Evolutionary conservation across 2,113 vertebrate genomes (phyloP).

Genomic region (Uria aalge): DNA sequence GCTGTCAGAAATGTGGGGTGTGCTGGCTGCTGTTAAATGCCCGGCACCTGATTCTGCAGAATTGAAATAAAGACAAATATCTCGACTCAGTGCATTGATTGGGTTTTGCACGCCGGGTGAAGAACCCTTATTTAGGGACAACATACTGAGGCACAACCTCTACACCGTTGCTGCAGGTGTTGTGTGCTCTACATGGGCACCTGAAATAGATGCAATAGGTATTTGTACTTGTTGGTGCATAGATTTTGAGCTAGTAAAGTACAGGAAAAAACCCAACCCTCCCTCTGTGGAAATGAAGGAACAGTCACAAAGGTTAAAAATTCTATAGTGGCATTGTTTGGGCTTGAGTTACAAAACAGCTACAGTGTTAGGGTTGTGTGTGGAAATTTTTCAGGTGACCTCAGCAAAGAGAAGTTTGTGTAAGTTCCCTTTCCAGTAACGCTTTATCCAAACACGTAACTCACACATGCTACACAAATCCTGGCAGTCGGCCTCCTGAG

Average conservation of each 20-base stretch:
- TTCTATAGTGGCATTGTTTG: background rate
- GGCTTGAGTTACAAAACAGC: background rate
- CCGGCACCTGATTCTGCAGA: background rate
- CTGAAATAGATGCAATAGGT: background rate
- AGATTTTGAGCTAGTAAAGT: background rate
- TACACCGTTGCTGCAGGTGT: background rate
- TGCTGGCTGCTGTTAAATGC: background rate
- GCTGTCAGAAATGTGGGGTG: background rate
- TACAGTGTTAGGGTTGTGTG: background rate
- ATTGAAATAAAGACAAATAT: background rate
- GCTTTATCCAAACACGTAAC: background rate
- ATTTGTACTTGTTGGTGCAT: background rate
- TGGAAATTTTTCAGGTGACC: conserved; percentile 13
- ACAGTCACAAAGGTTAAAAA: background rate
- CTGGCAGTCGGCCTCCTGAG: background rate
- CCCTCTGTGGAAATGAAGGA: background rate
- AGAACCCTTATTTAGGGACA: background rate
- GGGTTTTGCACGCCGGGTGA: background rate
- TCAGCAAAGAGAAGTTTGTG: background rate
- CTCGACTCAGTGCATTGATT: background rate
- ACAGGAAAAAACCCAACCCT: background rate
- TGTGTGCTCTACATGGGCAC: background rate
- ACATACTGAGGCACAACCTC: background rate
- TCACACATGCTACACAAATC: background rate
- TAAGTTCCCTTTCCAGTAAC: background rate